A percentile compares a stretch with the other conserved stretches of the same genome.
phyloP scores from a whole-genome alignment of 2,888 invertebrate genomes.

The Crossocerus cetratus region DNA sequence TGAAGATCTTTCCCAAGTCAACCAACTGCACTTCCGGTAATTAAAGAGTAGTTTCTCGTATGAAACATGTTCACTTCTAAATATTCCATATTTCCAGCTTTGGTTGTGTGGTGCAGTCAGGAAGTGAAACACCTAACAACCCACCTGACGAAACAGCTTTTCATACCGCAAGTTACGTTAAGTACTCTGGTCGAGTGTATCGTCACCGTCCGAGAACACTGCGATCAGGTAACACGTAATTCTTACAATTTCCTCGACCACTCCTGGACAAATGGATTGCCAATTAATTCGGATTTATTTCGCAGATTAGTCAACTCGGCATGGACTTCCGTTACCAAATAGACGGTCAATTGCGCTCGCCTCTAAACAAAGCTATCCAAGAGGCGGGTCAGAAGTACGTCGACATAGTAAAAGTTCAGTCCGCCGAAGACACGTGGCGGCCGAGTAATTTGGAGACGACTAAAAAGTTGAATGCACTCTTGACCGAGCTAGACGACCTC shows the following conservation, averaged over 20 bases:
- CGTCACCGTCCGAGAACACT: conserved; percentile 86
- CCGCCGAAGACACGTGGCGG: conserved; percentile 91
- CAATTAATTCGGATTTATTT: conserved; percentile 40
- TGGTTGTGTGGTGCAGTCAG: conserved; percentile 94
- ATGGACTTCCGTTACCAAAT: conserved; percentile 95
- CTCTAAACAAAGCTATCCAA: conserved; percentile 85
- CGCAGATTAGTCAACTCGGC: conserved; percentile 82
- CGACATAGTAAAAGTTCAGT: conserved; percentile 87
- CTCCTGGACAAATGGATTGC: too few species aligned
- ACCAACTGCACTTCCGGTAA: conserved; percentile 86
- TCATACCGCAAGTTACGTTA: conserved; percentile 91
- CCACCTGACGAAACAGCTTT: conserved; percentile 91
- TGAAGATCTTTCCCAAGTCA: conserved; percentile 88
- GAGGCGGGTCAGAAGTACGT: conserved; percentile 89
- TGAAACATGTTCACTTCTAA: not conserved
- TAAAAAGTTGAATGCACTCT: conserved; percentile 67
- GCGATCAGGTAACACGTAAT: conserved; percentile 79
- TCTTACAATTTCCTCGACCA: too few species aligned
- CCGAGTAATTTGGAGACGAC: conserved; percentile 88
- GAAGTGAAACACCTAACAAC: conserved; percentile 89
- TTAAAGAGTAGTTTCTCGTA: too few species aligned
- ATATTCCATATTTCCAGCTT: conserved; percentile 78
- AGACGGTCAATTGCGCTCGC: conserved; percentile 89
- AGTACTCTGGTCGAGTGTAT: conserved; percentile 92
- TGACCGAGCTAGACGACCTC: conserved; percentile 70